Percentiles rank a stretch among this genome's conserved stretches.
phyloP scores from a whole-genome alignment of 2,113 vertebrate genomes.

The Hemiprocne comata region DNA sequence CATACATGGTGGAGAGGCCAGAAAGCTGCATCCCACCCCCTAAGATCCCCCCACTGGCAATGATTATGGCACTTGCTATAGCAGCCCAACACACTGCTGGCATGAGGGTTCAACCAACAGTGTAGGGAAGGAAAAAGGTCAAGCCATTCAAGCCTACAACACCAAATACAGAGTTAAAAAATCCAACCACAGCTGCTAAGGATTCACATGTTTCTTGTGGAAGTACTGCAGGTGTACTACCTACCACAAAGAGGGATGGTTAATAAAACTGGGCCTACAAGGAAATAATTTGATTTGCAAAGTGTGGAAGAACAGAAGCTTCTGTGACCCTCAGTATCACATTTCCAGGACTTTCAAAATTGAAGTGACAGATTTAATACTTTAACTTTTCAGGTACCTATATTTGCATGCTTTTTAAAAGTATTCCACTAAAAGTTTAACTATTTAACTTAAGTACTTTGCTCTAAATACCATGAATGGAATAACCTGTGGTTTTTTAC shows the following conservation, averaged over 20 bases:
- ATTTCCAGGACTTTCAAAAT: not conserved
- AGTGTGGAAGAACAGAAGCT: not conserved
- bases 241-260: not conserved
- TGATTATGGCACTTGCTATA: not conserved
- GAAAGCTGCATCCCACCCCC: not conserved
- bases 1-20: fast-evolving
- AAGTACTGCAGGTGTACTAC: not conserved
- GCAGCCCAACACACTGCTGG: not conserved
- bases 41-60: fast-evolving
- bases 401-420: not conserved
- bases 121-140: not conserved
- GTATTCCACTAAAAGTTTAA: not conserved
- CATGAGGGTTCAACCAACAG: fast-evolving
- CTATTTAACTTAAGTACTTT: not conserved
- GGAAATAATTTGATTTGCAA: not conserved
- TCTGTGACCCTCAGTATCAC: not conserved
- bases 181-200: not conserved
- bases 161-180: not conserved
- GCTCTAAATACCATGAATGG: not conserved
- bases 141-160: not conserved
- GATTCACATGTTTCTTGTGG: not conserved
- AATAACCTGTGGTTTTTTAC: fast-evolving
- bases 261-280: not conserved
- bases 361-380: not conserved
- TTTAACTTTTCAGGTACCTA: not conserved